Conservation (phyloP, 2,888 invertebrate species). For the Lasioglossum figueresi region DNA sequence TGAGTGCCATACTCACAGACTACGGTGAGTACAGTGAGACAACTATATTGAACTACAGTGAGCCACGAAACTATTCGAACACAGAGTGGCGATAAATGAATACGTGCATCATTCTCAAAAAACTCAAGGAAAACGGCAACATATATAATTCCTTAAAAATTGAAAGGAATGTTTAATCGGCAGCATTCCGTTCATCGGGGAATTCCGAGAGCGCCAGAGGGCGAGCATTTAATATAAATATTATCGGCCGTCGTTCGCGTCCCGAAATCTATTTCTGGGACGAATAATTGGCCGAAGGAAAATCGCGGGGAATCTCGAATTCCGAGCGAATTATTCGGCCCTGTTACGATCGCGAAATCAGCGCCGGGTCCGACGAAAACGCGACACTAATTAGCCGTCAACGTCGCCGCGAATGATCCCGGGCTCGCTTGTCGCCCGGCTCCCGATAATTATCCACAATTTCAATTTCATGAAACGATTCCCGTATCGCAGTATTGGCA, state of each 20-base stretch:
- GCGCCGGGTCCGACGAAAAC: conserved; percentile 23
- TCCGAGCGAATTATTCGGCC: background rate
- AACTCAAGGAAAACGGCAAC: too few relatives aligned
- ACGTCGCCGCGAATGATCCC: conserved; percentile 45
- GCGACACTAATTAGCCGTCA: conserved; percentile 60
- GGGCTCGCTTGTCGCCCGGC: conserved; percentile 33
- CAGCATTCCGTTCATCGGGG: background rate
- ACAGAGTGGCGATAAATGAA: too few relatives aligned
- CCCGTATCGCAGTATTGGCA: conserved; percentile 8
- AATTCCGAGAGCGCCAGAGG: background rate
- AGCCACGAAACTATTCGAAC: too few relatives aligned
- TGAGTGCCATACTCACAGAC: too few relatives aligned
- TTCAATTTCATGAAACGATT: conserved; percentile 57
- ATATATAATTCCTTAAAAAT: background rate
- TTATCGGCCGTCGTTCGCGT: background rate
- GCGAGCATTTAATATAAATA: background rate
- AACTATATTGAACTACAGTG: too few relatives aligned
- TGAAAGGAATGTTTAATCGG: background rate
- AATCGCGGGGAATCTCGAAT: too few relatives aligned
- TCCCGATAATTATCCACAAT: conserved; percentile 58
- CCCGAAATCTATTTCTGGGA: background rate
- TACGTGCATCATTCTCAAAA: too few relatives aligned
- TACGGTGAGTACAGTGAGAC: too few relatives aligned
- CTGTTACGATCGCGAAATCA: conserved; percentile 37
- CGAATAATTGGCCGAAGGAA: background rate